Evolutionary conservation across 1,140 invertebrate species (phyloP).

Genomic region (Macrosteles quadrilineatus): DNA sequence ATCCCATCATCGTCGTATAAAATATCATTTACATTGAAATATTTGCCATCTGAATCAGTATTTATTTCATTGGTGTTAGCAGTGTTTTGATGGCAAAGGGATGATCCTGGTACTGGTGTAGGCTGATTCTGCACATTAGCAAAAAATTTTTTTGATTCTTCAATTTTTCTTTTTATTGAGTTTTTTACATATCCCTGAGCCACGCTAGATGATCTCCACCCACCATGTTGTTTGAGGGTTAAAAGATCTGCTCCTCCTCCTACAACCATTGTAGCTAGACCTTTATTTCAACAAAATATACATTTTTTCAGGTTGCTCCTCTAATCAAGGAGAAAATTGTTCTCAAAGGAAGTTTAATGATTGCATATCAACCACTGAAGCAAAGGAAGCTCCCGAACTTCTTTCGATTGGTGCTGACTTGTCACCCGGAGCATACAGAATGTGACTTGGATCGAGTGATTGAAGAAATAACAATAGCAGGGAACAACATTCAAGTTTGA

Average conservation of each 20-base stretch:
- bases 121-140: too few species aligned
- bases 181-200: too few species aligned
- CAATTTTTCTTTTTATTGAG: too few species aligned
- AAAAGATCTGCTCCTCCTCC: not conserved
- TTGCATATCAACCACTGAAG: constrained; percentile 79
- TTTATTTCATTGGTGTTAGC: too few species aligned
- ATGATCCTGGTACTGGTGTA: too few species aligned
- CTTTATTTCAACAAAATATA: too few species aligned
- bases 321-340: constrained; percentile 83
- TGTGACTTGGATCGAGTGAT: constrained; percentile 64
- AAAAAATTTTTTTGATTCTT: too few species aligned
- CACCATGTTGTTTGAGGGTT: too few species aligned
- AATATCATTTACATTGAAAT: not conserved
- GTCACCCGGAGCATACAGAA: constrained; percentile 64
- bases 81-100: too few species aligned
- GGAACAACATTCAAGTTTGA: constrained; percentile 45
- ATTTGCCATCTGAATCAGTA: too few species aligned
- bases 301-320: constrained; percentile 73
- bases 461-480: constrained; percentile 60
- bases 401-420: constrained; percentile 84
- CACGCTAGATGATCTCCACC: too few species aligned
- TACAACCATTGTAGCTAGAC: not conserved
- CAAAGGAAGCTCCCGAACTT: constrained; percentile 73
- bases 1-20: not conserved
- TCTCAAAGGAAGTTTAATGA: constrained; percentile 74